Evolutionary conservation across 2,113 vertebrate species (phyloP).

Genomic region (Falco punctatus): DNA sequence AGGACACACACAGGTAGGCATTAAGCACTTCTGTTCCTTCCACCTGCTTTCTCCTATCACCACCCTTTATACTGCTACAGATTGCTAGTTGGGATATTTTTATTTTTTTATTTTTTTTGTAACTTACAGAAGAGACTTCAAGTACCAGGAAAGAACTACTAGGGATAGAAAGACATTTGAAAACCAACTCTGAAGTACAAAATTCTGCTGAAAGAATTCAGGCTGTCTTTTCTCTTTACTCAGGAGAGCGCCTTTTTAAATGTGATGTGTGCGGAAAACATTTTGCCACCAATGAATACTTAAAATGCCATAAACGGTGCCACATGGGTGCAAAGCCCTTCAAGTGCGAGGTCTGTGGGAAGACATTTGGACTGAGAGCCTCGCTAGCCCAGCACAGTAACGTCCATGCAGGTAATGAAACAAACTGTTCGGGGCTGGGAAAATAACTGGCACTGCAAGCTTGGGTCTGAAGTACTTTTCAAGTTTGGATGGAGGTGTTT

Average conservation of each 20-base stretch:
- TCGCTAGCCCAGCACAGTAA: slow-evolving; percentile 73
- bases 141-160: not conserved
- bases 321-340: slow-evolving; percentile 73
- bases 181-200: not conserved
- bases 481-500: accelerated
- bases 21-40: not conserved
- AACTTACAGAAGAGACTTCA: not conserved
- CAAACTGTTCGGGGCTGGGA: not conserved
- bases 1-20: slow-evolving; percentile 73
- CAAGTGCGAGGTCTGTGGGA: slow-evolving; percentile 61
- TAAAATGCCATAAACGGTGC: slow-evolving; percentile 72
- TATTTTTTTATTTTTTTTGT: not conserved
- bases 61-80: not conserved
- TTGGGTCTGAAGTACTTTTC: not conserved
- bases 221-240: not conserved
- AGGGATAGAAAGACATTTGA: not conserved
- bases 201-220: not conserved
- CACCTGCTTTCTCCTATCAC: not conserved
- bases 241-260: slow-evolving; percentile 70
- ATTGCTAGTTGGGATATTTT: not conserved
- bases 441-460: not conserved
- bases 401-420: slow-evolving; percentile 64
- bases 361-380: slow-evolving; percentile 65
- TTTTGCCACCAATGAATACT: slow-evolving; percentile 72
- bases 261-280: slow-evolving; percentile 72